phyloP scores from a whole-genome alignment of 2,888 invertebrate genomes.

The Leucophenga maculata region DNA sequence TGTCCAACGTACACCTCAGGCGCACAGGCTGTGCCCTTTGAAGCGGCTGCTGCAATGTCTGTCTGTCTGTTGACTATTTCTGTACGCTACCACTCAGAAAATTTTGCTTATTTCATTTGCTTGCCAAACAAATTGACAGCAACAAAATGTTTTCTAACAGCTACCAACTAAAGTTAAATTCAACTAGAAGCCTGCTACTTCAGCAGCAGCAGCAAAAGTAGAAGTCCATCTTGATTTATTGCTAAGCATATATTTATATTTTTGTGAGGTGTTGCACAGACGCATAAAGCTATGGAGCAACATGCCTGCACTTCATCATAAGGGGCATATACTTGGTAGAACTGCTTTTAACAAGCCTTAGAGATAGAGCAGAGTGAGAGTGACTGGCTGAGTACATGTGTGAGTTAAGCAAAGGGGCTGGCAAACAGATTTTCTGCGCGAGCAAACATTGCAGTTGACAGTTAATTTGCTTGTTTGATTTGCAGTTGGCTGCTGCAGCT shows the following conservation, averaged over 20 bases:
- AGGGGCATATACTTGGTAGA: not conserved
- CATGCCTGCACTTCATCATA: not conserved
- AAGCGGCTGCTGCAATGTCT: too few species aligned
- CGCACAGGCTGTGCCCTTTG: conserved; percentile 5
- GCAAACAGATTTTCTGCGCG: too few species aligned
- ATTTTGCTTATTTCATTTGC: not conserved
- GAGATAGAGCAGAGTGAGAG: too few species aligned
- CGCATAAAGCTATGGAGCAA: too few species aligned
- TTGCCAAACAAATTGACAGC: conserved; percentile 47
- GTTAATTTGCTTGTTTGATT: conserved; percentile 59
- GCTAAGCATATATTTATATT: conserved; percentile 26
- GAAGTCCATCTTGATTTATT: conserved; percentile 44
- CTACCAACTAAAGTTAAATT: conserved; percentile 1
- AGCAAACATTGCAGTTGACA: conserved; percentile 54
- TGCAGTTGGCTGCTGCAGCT: conserved; percentile 30
- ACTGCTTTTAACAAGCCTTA: too few species aligned
- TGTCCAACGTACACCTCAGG: conserved; percentile 45
- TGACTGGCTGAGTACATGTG: too few species aligned
- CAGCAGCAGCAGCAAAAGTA: conserved; percentile 20
- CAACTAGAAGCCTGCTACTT: not conserved
- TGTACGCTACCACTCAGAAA: too few species aligned
- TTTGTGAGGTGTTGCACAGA: too few species aligned
- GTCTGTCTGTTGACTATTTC: too few species aligned
- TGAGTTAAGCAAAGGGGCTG: too few species aligned
- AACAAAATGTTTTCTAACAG: conserved; percentile 9